Base-by-base conservation (phyloP, 2,888 invertebrate species). In the Caprella mutica region DNA sequence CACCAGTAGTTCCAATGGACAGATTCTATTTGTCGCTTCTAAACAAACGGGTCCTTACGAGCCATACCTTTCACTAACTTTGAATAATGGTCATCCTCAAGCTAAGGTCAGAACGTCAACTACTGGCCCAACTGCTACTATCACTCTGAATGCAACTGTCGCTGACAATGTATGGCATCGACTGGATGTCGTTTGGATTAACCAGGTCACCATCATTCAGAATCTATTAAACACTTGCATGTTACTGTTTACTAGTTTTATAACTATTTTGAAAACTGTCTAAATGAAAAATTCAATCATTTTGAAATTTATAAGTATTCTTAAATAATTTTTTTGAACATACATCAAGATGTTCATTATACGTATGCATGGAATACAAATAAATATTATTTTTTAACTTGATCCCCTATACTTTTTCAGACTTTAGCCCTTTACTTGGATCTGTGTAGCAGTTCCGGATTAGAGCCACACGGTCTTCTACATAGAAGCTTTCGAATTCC, bases 101-200 rank as follows among this genome's bases (percentile, higher is more conserved):
- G 48, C 48, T 3, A 48, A 30, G 48, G 48, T 48, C 33, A 27
- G 48, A 2, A 26, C 48, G 8, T 26, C 48, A 17, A 48, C 33
- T 30, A 48, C 48, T 1, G 48, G 48, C 24, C 48, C 48, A 14
- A 48, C 48, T 6, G 33, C 48, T 19, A 48, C 48, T 19, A 27
- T 48, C 29, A 48, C 48, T n/a, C 48, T 48, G 29, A 30, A 48
- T 30, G n/a, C 54, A 3, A 26, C 26, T 21, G 26, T 94, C 24
- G 82, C 83, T 46, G 87, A 91, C 68, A 91, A 90, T 1, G 82
- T 84, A 67, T 84, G 83, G 68, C 97, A 98, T 72, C 80, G 83
- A 52, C 81, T 97, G 67, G 88, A 90, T 67, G 84, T 94, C 19
- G 79, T 81, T n/a, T 78, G 78, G 75, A 73, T 71, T 2, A 73